Conservation (phyloP, 2,113 vertebrate genomes). For the Maccullochella peelii region DNA sequence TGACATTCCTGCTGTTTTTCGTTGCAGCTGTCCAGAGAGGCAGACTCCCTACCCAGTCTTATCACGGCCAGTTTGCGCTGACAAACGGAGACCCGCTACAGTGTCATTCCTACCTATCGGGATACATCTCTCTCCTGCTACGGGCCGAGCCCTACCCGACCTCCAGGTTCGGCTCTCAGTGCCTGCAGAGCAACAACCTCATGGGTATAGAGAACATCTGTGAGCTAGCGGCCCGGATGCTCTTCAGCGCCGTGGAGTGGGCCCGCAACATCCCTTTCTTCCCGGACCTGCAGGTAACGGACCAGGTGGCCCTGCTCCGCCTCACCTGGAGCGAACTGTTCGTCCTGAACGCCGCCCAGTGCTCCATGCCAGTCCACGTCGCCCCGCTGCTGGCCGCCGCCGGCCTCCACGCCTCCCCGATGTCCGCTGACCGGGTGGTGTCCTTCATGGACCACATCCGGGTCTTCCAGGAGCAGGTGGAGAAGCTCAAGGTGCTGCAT, state of each 20-base stretch:
- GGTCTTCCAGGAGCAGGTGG: conserved; percentile 99
- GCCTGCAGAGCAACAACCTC: conserved; percentile 96
- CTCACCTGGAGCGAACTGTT: conserved; percentile 99
- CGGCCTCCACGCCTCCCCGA: conserved; percentile 95
- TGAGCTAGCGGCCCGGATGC: conserved; percentile 96
- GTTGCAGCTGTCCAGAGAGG: conserved; percentile 95
- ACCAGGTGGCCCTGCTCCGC: conserved; percentile 96
- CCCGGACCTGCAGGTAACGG: conserved; percentile 97
- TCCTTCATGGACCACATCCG: conserved; percentile 99
- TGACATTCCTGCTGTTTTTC: conserved; percentile 8
- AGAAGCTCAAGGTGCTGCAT: conserved; percentile 97
- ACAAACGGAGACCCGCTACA: conserved; percentile 95
- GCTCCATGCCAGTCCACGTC: conserved; percentile 97
- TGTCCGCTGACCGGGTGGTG: conserved; percentile 97
- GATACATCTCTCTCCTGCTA: conserved; percentile 97
- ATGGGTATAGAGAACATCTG: conserved; percentile 99
- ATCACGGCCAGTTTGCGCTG: conserved; percentile 94
- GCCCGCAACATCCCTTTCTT: conserved; percentile 99
- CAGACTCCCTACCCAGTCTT: conserved; percentile 93
- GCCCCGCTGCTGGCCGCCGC: conserved; percentile 95
- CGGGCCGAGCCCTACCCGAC: conserved; percentile 97
- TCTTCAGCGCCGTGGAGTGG: conserved; percentile 99
- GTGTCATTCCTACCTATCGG: conserved; percentile 96
- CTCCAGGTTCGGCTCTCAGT: conserved; percentile 95
- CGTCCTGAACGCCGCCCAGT: conserved; percentile 96